Percentiles rank a stretch among this genome's conserved stretches.
phyloP scores from a whole-genome alignment of 2,888 invertebrate species.

The Tupiocoris notatus region DNA sequence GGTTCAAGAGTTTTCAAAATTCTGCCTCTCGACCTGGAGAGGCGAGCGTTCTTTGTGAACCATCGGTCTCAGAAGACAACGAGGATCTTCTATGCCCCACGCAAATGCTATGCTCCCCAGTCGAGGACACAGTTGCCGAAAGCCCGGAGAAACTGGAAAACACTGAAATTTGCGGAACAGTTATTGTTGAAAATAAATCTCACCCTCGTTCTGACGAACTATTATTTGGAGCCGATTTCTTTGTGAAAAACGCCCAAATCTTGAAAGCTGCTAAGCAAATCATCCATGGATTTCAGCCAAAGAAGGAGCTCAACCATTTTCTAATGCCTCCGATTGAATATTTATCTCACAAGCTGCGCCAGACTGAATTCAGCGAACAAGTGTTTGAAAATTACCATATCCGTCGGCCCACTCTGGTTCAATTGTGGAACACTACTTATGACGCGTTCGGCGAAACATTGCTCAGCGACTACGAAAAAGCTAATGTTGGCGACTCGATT shows the following conservation, averaged over 20 bases:
- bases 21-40: conserved; percentile 14
- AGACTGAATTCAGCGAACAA: conserved; percentile 34
- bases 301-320: conserved; percentile 35
- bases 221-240: background rate
- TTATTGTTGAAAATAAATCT: too few species aligned
- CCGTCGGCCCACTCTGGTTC: conserved; percentile 31
- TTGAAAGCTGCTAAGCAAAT: background rate
- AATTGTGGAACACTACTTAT: conserved; percentile 20
- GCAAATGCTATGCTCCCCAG: background rate
- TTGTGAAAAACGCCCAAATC: conserved; percentile 6
- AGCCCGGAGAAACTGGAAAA: background rate
- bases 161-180: background rate
- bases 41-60: background rate
- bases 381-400: conserved; percentile 26
- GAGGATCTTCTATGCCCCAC: background rate
- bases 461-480: conserved; percentile 30
- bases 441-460: conserved; percentile 24
- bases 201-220: background rate
- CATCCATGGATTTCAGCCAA: conserved; percentile 14
- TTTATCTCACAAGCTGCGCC: conserved; percentile 8
- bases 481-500: conserved; percentile 19
- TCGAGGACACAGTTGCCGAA: conserved; percentile 6
- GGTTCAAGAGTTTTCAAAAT: conserved; percentile 1
- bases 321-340: conserved; percentile 31
- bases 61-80: background rate